phyloP scores from a whole-genome alignment of 2,797 vertebrate genomes.

The Manis crassicaudata region DNA sequence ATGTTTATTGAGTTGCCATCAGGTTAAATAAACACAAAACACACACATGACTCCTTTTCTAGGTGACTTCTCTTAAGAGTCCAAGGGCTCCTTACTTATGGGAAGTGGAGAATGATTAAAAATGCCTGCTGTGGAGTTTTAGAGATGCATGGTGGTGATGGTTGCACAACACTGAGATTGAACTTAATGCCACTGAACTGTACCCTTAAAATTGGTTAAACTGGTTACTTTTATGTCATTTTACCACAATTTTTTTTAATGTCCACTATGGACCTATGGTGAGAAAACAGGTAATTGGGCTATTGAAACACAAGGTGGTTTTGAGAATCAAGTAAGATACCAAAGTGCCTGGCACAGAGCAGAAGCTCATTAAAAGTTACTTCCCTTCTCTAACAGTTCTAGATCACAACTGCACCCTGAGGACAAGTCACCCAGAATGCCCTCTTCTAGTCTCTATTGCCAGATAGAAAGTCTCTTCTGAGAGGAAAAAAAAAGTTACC shows the following conservation, averaged over 20 bases:
- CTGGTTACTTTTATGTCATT: neutral
- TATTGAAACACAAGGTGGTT: neutral
- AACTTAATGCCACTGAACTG: neutral
- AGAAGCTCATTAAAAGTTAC: neutral
- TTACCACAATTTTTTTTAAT: neutral
- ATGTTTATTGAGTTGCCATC: neutral
- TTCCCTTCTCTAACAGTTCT: neutral
- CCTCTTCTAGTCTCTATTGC: neutral
- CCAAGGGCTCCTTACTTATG: neutral
- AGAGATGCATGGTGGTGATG: neutral
- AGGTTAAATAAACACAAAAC: neutral
- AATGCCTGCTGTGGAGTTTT: neutral
- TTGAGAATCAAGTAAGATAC: neutral
- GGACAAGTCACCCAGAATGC: neutral
- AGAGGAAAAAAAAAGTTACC: neutral
- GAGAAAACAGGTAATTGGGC: neutral
- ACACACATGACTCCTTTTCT: neutral
- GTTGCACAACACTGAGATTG: neutral
- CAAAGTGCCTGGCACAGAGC: neutral
- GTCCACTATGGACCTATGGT: neutral
- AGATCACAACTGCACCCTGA: neutral
- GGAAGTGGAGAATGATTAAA: neutral
- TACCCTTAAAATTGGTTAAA: neutral
- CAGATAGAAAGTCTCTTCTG: neutral
- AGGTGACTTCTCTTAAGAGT: neutral